Percentiles rank a stretch among this genome's conserved stretches.
phyloP scores from a whole-genome alignment of 1,140 invertebrate genomes.

The Branchinecta lindahli region DNA sequence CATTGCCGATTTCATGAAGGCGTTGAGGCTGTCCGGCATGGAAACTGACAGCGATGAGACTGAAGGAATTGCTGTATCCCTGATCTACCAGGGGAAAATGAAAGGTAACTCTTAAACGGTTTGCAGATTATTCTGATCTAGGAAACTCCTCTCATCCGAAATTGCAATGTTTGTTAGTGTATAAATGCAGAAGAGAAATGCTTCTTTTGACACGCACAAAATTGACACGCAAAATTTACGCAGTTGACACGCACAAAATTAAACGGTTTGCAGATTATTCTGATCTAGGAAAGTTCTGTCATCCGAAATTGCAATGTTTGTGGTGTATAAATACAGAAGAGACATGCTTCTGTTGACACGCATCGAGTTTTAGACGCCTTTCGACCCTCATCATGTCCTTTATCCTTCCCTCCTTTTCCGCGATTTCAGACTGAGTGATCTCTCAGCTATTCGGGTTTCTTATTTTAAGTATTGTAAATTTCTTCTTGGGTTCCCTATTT shows the following conservation, averaged over 20 bases:
- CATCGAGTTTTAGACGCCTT: neutral
- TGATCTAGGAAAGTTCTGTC: neutral
- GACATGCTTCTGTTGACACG: neutral
- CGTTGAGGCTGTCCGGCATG: neutral
- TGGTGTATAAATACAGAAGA: neutral
- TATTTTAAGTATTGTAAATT: too few species aligned
- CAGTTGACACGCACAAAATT: neutral
- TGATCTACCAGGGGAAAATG: conserved; percentile 7
- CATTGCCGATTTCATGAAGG: neutral
- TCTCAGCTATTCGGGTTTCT: too few species aligned
- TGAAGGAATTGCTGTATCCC: neutral
- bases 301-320: neutral
- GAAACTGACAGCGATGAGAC: neutral
- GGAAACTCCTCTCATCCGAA: neutral
- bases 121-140: neutral
- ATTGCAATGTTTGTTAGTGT: neutral
- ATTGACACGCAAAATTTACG: neutral
- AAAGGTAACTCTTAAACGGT: neutral
- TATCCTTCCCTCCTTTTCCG: too few species aligned
- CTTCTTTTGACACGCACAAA: neutral
- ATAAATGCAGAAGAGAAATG: neutral
- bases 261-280: neutral
- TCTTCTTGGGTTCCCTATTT: too few species aligned
- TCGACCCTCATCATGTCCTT: too few species aligned
- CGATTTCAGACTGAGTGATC: too few species aligned